phyloP scores from a whole-genome alignment of 2,888 invertebrate genomes.

The Eristalis tenax region DNA sequence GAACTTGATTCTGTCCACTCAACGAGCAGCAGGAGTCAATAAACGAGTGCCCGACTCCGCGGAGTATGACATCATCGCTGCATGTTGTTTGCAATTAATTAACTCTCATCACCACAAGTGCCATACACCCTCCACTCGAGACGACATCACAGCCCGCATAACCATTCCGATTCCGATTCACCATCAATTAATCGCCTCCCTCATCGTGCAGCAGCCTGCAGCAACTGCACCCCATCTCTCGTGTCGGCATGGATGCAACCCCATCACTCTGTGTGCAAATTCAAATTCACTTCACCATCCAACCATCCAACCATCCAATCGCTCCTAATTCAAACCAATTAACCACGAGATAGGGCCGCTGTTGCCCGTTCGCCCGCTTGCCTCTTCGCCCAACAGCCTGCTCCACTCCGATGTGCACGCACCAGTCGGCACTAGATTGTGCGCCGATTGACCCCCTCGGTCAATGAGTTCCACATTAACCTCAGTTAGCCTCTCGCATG shows the following conservation, averaged over 20 bases:
- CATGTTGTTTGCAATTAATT: constrained; percentile 56
- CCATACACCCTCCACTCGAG: constrained; percentile 28
- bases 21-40: neutral
- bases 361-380: no score
- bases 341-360: constrained; percentile 25
- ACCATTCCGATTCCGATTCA: constrained; percentile 17
- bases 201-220: neutral
- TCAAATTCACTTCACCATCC: constrained; percentile 40
- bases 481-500: constrained; percentile 78
- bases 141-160: constrained; percentile 38
- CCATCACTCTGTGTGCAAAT: constrained; percentile 21
- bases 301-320: neutral
- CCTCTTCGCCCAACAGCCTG: neutral
- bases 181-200: constrained; percentile 43
- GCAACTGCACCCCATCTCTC: constrained; percentile 6
- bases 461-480: constrained; percentile 79
- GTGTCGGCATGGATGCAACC: constrained; percentile 13
- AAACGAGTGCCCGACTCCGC: neutral
- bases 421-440: constrained; percentile 51
- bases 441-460: constrained; percentile 76
- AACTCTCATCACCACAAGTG: constrained; percentile 45
- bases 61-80: constrained; percentile 37
- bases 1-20: neutral
- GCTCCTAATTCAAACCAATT: constrained; percentile 66
- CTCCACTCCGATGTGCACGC: neutral